Conservation (phyloP, 1,140 invertebrate genomes). For the Pachyrhynchus sulphureomaculatus region DNA sequence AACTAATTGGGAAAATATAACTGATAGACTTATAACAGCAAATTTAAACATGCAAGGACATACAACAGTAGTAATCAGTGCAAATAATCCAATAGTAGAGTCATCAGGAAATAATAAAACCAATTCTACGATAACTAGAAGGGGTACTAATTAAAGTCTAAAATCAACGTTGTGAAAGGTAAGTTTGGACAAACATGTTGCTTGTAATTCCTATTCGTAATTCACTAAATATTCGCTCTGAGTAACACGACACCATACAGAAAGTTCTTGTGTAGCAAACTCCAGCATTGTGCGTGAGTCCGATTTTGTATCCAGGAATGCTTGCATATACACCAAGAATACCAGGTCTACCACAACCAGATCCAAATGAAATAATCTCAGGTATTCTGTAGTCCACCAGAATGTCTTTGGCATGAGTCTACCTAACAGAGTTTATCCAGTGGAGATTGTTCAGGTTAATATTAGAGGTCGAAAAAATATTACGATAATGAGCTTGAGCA, state of each 20-base stretch:
- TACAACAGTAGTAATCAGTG: no score
- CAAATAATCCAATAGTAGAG: no score
- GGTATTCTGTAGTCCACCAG: slow-evolving; percentile 59
- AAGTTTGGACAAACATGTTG: no score
- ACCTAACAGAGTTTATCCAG: slow-evolving; percentile 46
- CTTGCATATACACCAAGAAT: slow-evolving; percentile 35
- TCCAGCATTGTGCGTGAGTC: no score
- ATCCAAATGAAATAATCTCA: slow-evolving; percentile 62
- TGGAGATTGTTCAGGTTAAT: slow-evolving; percentile 48
- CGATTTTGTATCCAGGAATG: no score
- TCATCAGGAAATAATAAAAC: no score
- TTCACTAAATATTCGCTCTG: slow-evolving; percentile 49
- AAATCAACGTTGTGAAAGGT: no score
- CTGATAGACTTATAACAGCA: no score
- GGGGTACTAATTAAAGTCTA: no score
- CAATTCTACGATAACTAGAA: no score
- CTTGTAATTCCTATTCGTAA: slow-evolving; percentile 12
- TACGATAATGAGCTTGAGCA: not conserved
- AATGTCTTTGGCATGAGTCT: slow-evolving; percentile 65
- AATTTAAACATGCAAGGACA: no score
- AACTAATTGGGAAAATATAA: no score
- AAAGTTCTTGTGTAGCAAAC: slow-evolving; percentile 49
- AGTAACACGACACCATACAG: slow-evolving; percentile 47
- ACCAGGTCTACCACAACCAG: slow-evolving; percentile 27
- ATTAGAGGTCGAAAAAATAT: slow-evolving; percentile 38